phyloP scores from a whole-genome alignment of 2,888 invertebrate species.

The Bimastos eiseni region DNA sequence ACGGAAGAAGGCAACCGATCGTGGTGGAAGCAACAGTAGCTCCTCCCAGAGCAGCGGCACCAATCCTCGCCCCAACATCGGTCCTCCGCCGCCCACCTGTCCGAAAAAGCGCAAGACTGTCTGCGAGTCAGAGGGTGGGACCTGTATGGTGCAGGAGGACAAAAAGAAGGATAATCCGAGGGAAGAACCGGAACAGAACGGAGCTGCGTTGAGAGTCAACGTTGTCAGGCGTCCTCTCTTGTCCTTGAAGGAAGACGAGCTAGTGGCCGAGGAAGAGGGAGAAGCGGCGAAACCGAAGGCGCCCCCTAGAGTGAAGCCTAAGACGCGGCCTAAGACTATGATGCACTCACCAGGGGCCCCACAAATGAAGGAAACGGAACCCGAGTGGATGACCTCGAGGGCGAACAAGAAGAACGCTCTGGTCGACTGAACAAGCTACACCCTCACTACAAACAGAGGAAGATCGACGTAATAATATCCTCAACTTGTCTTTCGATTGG shows the following conservation, averaged over 20 bases:
- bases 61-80: not conserved
- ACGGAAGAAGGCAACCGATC: not conserved
- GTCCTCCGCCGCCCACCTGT: not conserved
- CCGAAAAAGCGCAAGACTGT: not conserved
- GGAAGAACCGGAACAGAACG: not conserved
- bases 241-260: not conserved
- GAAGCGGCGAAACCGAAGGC: not conserved
- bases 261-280: not conserved
- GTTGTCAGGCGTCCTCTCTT: not conserved
- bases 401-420: not conserved
- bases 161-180: not conserved
- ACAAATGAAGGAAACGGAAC: not conserved
- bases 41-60: not conserved
- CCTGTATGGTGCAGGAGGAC: not conserved
- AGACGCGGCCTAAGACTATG: conserved; percentile 16
- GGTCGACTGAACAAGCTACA: not conserved
- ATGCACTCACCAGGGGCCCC: not conserved
- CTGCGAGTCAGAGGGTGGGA: not conserved
- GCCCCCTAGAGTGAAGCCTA: not conserved
- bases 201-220: not conserved
- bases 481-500: too few species aligned
- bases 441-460: not conserved
- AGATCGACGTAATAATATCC: too few species aligned
- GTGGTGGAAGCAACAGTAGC: not conserved
- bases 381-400: not conserved